phyloP scores from a whole-genome alignment of 2,888 invertebrate species.

The Leptinotarsa peninsularis region DNA sequence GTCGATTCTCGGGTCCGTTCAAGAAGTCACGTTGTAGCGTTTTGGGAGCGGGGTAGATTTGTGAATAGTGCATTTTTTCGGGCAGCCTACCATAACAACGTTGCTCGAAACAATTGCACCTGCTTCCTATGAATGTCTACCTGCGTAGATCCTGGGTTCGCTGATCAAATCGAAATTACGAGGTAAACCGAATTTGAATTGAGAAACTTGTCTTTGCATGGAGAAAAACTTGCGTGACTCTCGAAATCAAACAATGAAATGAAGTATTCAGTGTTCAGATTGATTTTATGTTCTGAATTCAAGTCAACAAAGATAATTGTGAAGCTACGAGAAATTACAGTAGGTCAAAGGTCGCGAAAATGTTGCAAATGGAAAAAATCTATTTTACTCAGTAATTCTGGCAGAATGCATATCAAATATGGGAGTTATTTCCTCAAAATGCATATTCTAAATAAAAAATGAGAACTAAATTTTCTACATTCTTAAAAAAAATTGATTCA shows the following conservation, averaged over 20 bases:
- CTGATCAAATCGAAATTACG: constrained; percentile 22
- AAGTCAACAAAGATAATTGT: too few species aligned
- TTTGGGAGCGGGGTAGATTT: constrained; percentile 16
- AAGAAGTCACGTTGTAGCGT: constrained; percentile 3
- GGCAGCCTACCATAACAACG: constrained; percentile 42
- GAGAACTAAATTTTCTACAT: too few species aligned
- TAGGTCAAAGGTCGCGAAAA: too few species aligned
- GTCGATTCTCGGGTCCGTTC: neutral
- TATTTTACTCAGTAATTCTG: too few species aligned
- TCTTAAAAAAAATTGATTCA: too few species aligned
- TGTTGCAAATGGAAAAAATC: too few species aligned
- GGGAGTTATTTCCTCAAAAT: too few species aligned
- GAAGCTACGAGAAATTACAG: too few species aligned
- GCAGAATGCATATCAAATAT: too few species aligned
- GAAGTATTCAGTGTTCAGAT: neutral
- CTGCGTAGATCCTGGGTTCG: constrained; percentile 60
- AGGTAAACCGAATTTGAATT: constrained; percentile 6
- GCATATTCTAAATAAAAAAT: too few species aligned
- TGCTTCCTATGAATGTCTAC: constrained; percentile 63
- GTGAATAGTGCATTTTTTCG: constrained; percentile 27
- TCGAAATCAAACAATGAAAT: neutral
- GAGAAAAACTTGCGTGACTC: neutral
- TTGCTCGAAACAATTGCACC: constrained; percentile 52
- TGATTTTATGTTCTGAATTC: too few species aligned
- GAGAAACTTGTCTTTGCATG: neutral